phyloP scores from a whole-genome alignment of 1,140 invertebrate genomes.

The Aethina tumida region DNA sequence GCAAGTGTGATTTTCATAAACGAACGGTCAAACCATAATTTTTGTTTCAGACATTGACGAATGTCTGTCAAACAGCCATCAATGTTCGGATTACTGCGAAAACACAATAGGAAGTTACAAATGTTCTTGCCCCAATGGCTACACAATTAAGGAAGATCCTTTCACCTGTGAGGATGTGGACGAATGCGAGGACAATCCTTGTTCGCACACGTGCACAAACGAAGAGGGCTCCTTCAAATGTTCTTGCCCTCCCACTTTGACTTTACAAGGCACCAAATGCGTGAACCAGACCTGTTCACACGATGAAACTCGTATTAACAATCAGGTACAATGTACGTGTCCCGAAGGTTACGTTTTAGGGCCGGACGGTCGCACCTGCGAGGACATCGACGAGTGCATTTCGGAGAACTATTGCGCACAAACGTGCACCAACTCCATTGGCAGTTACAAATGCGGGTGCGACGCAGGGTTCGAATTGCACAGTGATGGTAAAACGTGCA shows the following conservation, averaged over 20 bases:
- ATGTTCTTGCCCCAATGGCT: conserved; percentile 31
- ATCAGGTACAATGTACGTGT: conserved; percentile 50
- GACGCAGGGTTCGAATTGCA: conserved; percentile 37
- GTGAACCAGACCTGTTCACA: conserved; percentile 40
- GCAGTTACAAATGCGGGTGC: conserved; percentile 53
- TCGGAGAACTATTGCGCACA: conserved; percentile 48
- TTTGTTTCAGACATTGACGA: conserved; percentile 49
- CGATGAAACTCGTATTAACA: conserved; percentile 14
- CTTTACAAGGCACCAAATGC: conserved; percentile 14
- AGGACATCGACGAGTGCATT: conserved; percentile 72
- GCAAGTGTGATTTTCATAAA: background rate
- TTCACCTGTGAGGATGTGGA: conserved; percentile 13
- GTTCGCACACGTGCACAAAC: conserved; percentile 30
- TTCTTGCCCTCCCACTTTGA: conserved; percentile 28
- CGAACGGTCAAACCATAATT: conserved; percentile 2
- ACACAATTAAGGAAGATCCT: conserved; percentile 5
- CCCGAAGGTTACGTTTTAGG: conserved; percentile 57
- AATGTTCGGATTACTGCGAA: conserved; percentile 38
- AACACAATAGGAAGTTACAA: conserved; percentile 38
- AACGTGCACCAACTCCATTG: conserved; percentile 52
- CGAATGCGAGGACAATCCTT: conserved; percentile 19
- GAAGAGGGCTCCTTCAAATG: conserved; percentile 31
- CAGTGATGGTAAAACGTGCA: conserved; percentile 38
- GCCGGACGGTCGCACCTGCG: conserved; percentile 43
- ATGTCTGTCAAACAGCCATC: conserved; percentile 41